A percentile compares a stretch with the other conserved stretches of the same genome.
Conservation (phyloP, 2,888 invertebrate species). For the Nomada fucata region DNA sequence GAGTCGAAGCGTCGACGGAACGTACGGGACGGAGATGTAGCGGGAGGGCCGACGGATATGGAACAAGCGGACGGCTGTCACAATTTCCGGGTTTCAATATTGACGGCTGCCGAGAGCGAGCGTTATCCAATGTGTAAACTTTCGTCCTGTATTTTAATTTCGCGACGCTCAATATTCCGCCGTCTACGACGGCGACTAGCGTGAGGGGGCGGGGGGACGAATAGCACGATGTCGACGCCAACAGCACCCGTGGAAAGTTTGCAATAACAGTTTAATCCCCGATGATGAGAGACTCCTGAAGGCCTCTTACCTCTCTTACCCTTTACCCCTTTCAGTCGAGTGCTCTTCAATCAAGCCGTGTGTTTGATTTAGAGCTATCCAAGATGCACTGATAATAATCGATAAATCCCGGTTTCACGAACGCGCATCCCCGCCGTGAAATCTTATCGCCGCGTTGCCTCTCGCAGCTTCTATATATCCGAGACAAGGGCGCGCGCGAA, state of each 20-base stretch:
- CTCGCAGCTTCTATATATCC: not conserved
- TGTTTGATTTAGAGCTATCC: conserved; percentile 74
- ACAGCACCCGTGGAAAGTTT: conserved; percentile 70
- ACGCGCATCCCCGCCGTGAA: conserved; percentile 13
- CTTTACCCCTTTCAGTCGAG: conserved; percentile 69
- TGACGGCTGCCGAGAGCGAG: conserved; percentile 72
- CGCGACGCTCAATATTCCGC: conserved; percentile 75
- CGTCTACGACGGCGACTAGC: conserved; percentile 46
- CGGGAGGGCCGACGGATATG: conserved; percentile 7
- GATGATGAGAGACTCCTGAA: conserved; percentile 78
- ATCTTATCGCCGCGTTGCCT: conserved; percentile 39
- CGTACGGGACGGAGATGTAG: not conserved
- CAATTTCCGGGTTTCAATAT: conserved; percentile 78
- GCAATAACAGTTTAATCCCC: conserved; percentile 82
- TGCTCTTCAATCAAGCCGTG: conserved; percentile 74
- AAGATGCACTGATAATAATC: conserved; percentile 73
- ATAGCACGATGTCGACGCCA: conserved; percentile 57
- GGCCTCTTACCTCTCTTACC: conserved; percentile 67
- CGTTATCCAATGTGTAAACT: conserved; percentile 81
- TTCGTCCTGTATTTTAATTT: conserved; percentile 81
- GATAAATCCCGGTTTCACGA: conserved; percentile 63
- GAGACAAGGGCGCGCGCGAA: not conserved
- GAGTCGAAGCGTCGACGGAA: conserved; percentile 20
- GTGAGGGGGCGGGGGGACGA: not conserved
- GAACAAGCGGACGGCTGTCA: conserved; percentile 68